Percentiles rank a stretch among this genome's conserved stretches.
These are phyloP conservation scores for Piezodorus guildinii DNA, from an alignment of 1,140 invertebrate genomes.

Conservation along the genomic window DNA sequence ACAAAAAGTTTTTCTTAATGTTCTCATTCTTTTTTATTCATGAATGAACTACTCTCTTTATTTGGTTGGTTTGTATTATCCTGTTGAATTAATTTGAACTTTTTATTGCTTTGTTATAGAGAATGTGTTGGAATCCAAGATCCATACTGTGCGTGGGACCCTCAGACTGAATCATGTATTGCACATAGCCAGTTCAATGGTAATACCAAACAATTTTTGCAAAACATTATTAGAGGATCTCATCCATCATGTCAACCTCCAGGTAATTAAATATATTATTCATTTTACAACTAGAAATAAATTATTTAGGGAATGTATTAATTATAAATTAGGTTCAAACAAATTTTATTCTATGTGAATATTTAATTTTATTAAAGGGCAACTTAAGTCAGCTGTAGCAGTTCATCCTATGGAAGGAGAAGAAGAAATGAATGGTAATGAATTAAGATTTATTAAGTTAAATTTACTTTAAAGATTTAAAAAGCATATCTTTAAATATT, in stretches of 20 bases:
- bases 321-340: background rate
- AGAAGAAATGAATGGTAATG: conserved; percentile 2
- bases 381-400: conserved; percentile 1
- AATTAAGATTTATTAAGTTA: background rate
- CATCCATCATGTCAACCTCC: conserved; percentile 45
- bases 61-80: too few relatives aligned
- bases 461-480: background rate
- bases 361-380: conserved; percentile 15
- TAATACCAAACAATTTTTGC: conserved; percentile 50
- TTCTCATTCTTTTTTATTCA: too few relatives aligned
- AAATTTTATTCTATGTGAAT: background rate
- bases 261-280: conserved; percentile 17
- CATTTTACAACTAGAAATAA: background rate
- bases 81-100: too few relatives aligned
- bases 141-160: conserved; percentile 95
- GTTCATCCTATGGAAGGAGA: background rate
- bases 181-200: conserved; percentile 50
- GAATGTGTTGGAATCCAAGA: conserved; percentile 87
- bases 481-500: too few relatives aligned
- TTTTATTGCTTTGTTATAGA: conserved; percentile 41
- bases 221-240: conserved; percentile 56
- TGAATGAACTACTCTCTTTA: too few relatives aligned
- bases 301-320: background rate
- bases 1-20: too few relatives aligned
- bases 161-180: conserved; percentile 58